phyloP scores from a whole-genome alignment of 2,797 vertebrate species.

The Chelmon rostratus region DNA sequence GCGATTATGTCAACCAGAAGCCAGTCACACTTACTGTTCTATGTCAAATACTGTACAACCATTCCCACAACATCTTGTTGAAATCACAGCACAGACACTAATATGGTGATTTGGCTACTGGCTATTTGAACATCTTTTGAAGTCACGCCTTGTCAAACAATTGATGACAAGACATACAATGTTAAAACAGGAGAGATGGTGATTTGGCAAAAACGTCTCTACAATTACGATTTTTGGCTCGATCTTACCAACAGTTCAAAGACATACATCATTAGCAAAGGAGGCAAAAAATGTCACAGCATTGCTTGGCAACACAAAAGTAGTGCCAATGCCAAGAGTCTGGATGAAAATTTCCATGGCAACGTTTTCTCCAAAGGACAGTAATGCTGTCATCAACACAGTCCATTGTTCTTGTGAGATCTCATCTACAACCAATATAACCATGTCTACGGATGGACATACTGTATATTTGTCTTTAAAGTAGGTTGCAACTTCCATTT shows the following conservation, averaged over 20 bases:
- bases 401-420: slow-evolving; percentile 28
- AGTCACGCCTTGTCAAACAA: slow-evolving; percentile 35
- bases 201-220: slow-evolving; percentile 69
- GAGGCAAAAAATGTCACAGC: slow-evolving; percentile 25
- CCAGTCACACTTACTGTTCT: slow-evolving; percentile 7
- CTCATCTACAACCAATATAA: slow-evolving; percentile 34
- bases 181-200: slow-evolving; percentile 29
- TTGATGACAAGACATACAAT: slow-evolving; percentile 24
- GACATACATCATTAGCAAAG: slow-evolving; percentile 19
- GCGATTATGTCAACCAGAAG: slow-evolving; percentile 14
- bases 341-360: slow-evolving; percentile 36
- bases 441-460: slow-evolving; percentile 45
- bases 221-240: slow-evolving; percentile 52
- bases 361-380: slow-evolving; percentile 37
- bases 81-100: slow-evolving; percentile 26
- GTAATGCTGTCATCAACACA: slow-evolving; percentile 21
- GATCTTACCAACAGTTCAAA: slow-evolving; percentile 34
- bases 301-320: slow-evolving; percentile 26
- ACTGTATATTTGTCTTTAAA: slow-evolving; percentile 27
- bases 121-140: slow-evolving; percentile 2
- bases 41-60: slow-evolving; percentile 22
- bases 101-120: slow-evolving; percentile 2
- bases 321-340: slow-evolving; percentile 18
- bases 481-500: slow-evolving; percentile 39
- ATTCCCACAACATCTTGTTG: background rate